phyloP scores from a whole-genome alignment of 2,797 vertebrate genomes.

The Malurus leucopterus region DNA sequence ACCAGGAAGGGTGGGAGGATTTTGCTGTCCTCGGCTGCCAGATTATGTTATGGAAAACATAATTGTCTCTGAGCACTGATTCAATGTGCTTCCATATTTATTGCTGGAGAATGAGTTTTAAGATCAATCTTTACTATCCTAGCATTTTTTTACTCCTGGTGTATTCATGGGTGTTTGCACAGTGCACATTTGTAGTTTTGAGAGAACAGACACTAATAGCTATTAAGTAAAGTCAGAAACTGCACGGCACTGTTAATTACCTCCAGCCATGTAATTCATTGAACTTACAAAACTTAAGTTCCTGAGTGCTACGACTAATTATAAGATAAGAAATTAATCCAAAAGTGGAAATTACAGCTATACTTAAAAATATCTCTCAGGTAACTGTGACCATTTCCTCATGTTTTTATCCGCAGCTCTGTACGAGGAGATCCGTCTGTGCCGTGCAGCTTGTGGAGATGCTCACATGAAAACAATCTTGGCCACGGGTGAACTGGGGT shows the following conservation, averaged over 20 bases:
- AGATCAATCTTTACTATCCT: not conserved
- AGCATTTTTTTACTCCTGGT: not conserved
- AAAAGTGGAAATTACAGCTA: conserved; percentile 24
- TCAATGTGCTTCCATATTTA: not conserved
- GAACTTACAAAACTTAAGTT: conserved; percentile 42
- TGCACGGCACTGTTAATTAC: conserved; percentile 3
- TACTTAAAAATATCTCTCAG: not conserved
- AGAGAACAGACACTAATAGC: conserved; percentile 2
- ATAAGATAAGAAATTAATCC: conserved; percentile 30
- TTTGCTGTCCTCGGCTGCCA: not conserved
- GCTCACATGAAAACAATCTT: conserved; percentile 96
- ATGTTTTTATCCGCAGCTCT: conserved; percentile 72
- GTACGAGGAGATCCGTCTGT: conserved; percentile 87
- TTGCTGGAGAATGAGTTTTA: not conserved
- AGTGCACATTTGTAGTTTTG: conserved; percentile 14
- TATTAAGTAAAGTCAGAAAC: conserved; percentile 22
- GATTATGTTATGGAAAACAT: not conserved
- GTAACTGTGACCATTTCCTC: not conserved
- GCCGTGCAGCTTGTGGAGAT: conserved; percentile 85
- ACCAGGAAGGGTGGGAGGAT: not conserved
- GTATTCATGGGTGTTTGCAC: not conserved
- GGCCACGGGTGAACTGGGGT: conserved; percentile 89
- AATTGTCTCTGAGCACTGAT: not conserved
- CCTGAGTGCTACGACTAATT: conserved; percentile 37
- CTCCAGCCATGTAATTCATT: conserved; percentile 31